Evolutionary conservation across 64 coral and sea anemone species (phyloP), one percentile per base, ranked within the genome.

Genomic region (Pachyseris speciosa): DNA sequence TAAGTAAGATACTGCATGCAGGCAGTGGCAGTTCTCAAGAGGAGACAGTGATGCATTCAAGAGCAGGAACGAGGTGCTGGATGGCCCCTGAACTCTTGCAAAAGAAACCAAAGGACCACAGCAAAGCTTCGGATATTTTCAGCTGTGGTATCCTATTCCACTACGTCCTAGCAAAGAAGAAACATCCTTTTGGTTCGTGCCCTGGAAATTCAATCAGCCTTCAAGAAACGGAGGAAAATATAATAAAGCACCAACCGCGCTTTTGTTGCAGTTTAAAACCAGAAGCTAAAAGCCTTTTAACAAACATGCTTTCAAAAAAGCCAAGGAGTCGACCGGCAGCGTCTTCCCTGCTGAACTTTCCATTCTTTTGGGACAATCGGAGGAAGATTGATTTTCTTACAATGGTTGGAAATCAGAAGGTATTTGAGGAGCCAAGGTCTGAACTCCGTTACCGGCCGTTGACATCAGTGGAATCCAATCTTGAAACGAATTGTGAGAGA

Each of bases 51-150:
- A 33, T 71, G 20, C 48, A 41, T 9, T 19, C 85, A 36, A 36
- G 53, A 36, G 85, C 33, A 6, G 84, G 84, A 10, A 87, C 84
- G 53, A 69, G 44, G 24, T 69, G 84, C 48, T 87, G 84, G 84
- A 74, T 44, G 40, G 70, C 70, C 24, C 70, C 70, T 22, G 70
- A 74, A 74, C 70, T 73, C 39, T 20, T 74, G 7, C 9, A 7
- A 42, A 74, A 44, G 37, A 26, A 10, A 0, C 0, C 27, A 2
- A 15, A 74, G 2, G 33, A 72, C 12, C 43, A 44, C 25, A 68
- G 60, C 83, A 52, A 36, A 40, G 64, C 47, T 0, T 87, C 64
- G 11, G 84, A 87, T 51, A 69, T 87, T 47, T 87, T 87, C 51
- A 71, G 65, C 36, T 70, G 37, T 9, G 84, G 84, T 51, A 45